phyloP scores from a whole-genome alignment of 2,888 invertebrate genomes.

The Agrotis ipsilon region DNA sequence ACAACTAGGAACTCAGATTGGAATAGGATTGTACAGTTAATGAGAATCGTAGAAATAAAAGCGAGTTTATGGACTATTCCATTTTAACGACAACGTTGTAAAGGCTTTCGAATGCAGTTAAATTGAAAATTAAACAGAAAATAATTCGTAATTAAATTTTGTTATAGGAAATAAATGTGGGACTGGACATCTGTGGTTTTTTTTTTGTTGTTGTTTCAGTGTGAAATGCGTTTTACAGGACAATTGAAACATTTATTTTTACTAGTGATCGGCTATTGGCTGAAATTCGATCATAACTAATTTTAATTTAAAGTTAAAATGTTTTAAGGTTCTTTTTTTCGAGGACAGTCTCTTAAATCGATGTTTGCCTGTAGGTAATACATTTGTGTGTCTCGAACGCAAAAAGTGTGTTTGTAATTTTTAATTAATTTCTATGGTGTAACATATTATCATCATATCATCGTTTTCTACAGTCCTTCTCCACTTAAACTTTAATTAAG shows the following conservation, averaged over 20 bases:
- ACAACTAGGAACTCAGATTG: slow-evolving; percentile 35
- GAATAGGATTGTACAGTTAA: slow-evolving; percentile 38
- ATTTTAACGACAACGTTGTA: slow-evolving; percentile 40
- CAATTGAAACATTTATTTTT: not conserved
- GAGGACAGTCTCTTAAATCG: no score
- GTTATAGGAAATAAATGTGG: slow-evolving; percentile 21
- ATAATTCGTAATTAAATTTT: slow-evolving; percentile 39
- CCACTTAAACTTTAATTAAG: no score
- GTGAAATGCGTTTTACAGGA: not conserved
- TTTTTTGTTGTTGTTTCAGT: not conserved
- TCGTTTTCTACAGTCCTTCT: no score
- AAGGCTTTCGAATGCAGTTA: slow-evolving; percentile 45
- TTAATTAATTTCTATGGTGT: no score
- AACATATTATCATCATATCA: no score
- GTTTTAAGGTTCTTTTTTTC: no score
- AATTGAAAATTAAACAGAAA: slow-evolving; percentile 38
- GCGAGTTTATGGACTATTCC: slow-evolving; percentile 50
- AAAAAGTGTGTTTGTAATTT: no score
- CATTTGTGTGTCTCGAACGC: no score
- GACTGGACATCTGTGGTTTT: not conserved
- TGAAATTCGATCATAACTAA: no score
- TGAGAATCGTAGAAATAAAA: slow-evolving; percentile 44
- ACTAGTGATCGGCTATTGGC: no score
- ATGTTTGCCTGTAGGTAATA: no score
- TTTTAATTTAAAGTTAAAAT: no score